Evolutionary conservation across 2,113 vertebrate genomes (phyloP).

Genomic region (Sinocyclocheilus rhinocerous): DNA sequence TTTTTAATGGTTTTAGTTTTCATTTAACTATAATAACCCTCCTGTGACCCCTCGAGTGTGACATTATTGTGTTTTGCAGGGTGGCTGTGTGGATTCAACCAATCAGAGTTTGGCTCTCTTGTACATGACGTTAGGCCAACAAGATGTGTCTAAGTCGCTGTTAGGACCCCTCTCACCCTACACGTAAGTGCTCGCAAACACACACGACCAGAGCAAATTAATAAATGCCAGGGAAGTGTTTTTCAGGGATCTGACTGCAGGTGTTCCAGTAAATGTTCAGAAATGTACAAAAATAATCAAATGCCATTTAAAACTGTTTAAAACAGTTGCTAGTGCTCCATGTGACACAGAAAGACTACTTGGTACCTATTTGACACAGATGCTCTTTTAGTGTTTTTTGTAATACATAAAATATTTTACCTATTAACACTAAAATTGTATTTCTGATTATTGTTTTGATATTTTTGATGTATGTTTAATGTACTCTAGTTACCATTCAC

Average conservation of each 20-base stretch:
- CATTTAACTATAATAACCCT: too few relatives aligned
- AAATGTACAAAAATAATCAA: not conserved
- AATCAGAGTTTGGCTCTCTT: constrained; percentile 93
- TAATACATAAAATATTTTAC: too few relatives aligned
- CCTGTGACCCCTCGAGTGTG: not conserved
- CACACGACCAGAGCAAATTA: not conserved
- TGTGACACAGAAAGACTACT: not conserved
- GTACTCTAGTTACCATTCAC: too few relatives aligned
- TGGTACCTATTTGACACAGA: too few relatives aligned
- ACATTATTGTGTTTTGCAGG: constrained; percentile 73
- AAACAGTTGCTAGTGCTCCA: not conserved
- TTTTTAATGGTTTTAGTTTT: too few relatives aligned
- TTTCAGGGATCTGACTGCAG: too few relatives aligned
- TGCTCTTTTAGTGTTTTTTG: too few relatives aligned
- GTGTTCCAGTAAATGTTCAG: too few relatives aligned
- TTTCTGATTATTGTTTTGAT: too few relatives aligned
- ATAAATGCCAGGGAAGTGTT: too few relatives aligned
- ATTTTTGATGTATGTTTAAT: too few relatives aligned
- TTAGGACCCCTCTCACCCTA: constrained; percentile 93
- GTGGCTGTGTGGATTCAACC: constrained; percentile 93
- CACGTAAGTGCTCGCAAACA: constrained; percentile 82
- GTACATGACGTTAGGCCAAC: constrained; percentile 95
- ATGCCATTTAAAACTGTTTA: not conserved
- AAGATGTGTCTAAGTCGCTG: constrained; percentile 94
- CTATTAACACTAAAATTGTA: too few relatives aligned